Conservation (phyloP, 2,113 vertebrate genomes). For the Limnothrissa miodon region DNA sequence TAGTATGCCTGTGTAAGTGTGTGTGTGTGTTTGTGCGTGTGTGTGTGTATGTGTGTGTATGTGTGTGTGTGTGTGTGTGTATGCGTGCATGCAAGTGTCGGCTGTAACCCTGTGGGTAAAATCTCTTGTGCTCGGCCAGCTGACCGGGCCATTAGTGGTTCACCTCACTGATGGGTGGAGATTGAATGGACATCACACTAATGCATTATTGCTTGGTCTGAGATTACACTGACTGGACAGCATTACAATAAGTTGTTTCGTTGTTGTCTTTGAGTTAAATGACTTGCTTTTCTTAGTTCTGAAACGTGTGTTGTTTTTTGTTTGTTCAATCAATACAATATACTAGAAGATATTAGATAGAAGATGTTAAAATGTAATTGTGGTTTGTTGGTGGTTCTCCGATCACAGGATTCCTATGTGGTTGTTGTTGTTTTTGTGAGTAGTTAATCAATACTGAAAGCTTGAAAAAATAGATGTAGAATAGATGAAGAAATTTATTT, state of each 20-base stretch:
- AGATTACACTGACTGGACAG: background rate
- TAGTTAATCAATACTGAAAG: no score
- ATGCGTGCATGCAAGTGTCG: background rate
- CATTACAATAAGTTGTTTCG: background rate
- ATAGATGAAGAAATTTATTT: no score
- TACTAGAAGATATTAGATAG: no score
- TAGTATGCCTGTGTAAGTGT: background rate
- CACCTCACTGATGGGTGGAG: background rate
- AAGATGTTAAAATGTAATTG: no score
- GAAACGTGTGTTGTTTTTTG: no score
- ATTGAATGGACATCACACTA: background rate
- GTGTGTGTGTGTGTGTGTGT: background rate
- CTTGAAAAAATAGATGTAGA: no score
- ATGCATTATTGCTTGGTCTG: background rate
- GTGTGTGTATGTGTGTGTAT: background rate
- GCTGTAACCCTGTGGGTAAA: background rate
- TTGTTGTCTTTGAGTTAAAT: no score
- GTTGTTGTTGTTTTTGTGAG: no score
- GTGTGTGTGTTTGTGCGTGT: background rate
- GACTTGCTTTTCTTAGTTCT: background rate
- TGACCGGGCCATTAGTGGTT: background rate
- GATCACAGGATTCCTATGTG: no score
- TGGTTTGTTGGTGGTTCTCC: no score
- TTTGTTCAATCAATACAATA: no score
- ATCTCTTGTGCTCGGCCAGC: background rate